These are phyloP conservation scores for Tyto alba DNA, from an alignment of 2,113 vertebrate genomes.

Conservation along the genomic window DNA sequence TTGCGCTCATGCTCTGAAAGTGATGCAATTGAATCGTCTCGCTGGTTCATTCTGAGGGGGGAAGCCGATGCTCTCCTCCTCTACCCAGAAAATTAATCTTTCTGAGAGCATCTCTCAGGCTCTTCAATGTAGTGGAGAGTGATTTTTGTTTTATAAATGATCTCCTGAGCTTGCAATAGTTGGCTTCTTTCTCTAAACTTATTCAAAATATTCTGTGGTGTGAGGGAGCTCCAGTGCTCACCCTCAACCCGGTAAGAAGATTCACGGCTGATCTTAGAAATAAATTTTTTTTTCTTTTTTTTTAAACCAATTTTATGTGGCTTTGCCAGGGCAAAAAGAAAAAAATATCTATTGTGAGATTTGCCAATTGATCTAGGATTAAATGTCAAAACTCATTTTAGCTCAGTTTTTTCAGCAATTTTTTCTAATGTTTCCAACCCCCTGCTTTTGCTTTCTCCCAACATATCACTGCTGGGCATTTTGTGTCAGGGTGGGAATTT, in stretches of 20 bases:
- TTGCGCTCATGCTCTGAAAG: not conserved
- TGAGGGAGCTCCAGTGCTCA: not conserved
- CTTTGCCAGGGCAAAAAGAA: not conserved
- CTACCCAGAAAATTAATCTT: slow-evolving; percentile 32
- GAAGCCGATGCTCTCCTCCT: not conserved
- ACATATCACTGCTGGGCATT: not conserved
- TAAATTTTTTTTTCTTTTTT: not conserved
- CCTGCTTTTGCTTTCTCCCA: not conserved
- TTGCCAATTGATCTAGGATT: slow-evolving; percentile 19
- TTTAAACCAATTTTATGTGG: not conserved
- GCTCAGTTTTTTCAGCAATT: not conserved
- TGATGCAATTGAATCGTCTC: slow-evolving; percentile 37
- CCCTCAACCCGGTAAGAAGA: not conserved
- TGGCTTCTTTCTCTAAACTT: not conserved
- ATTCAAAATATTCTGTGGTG: rapidly evolving
- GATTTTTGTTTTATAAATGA: slow-evolving; percentile 30
- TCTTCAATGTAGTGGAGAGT: not conserved
- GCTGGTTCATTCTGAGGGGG: not conserved
- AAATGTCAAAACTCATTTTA: slow-evolving; percentile 48
- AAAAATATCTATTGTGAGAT: not conserved
- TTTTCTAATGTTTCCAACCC: not conserved
- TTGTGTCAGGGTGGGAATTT: not conserved
- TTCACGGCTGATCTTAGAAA: not conserved
- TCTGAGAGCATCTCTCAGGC: not conserved
- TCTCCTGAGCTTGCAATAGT: not conserved